Evolutionary conservation across 2,888 invertebrate species (phyloP), one percentile per base, ranked within the genome.

Genomic region (Ochlodes sylvanus): DNA sequence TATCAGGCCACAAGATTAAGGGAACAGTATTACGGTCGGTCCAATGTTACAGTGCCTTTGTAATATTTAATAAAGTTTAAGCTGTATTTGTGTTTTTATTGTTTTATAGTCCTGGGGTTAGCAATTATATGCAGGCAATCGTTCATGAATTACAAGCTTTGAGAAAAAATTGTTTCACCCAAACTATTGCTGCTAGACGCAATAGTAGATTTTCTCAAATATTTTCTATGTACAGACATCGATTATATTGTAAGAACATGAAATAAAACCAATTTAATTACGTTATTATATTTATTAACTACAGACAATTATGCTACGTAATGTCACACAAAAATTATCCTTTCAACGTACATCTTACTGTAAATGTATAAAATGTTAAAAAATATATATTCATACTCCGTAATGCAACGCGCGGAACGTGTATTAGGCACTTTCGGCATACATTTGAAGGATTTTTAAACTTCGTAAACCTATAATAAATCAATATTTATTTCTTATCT

Each of bases 11-110:
- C 61, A 55, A 60, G 60, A 67, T 62, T 61, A 74, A 72, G 78
- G 79, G 78, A 81, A 78, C 87, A 86, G 86, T 87, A 86, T 87
- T 88, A 86, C 74, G 74, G 75, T 72, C 69, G 76, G 77, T 79
- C 77, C 79, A 76, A 80, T 81, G 78, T 81, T 82, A 82, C 83
- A 87, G 89, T 89, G 90, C 89, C 89, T 90, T 87, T 86, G 82
- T 83, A 86, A 85, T 88, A 84, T 87, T 85, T 85, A 87, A 89
- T 89, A 89, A 84, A 88, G 81, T 84, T 84, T 74, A 80, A 76
- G 73, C 77, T 71, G 72, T 68, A 62, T 70, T 55, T 69, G 69
- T 73, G 74, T 71, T 74, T 77, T 73, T 64, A 76, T 76, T 82
- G 2, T 6, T 47, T 6, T 9, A 4, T 2, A 47, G 9, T 47